Conservation (phyloP, 2,797 vertebrate genomes). For the Petrocephalus sullivani region DNA sequence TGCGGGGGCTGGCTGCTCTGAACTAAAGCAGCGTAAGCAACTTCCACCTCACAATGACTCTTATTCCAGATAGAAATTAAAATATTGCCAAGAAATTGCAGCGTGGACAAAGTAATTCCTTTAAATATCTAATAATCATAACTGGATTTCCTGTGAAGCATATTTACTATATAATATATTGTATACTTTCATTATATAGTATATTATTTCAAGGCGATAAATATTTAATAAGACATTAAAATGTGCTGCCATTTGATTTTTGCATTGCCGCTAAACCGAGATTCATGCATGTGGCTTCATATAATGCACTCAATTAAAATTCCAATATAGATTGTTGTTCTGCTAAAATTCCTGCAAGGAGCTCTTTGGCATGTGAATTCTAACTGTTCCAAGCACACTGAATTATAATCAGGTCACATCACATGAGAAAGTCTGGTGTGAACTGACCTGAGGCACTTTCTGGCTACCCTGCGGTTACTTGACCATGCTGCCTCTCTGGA, state of each 20-base stretch:
- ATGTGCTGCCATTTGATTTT: constrained; percentile 13
- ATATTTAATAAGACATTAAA: constrained; percentile 12
- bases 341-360: background rate
- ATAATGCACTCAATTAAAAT: constrained; percentile 1
- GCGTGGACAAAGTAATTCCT: background rate
- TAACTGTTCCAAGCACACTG: background rate
- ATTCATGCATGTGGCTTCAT: background rate
- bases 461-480: background rate
- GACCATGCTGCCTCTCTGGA: background rate
- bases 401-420: background rate
- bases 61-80: background rate
- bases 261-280: background rate
- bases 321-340: background rate
- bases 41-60: background rate
- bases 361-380: background rate
- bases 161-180: background rate
- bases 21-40: background rate
- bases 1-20: background rate
- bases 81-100: background rate
- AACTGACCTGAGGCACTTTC: background rate
- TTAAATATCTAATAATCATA: constrained; percentile 7
- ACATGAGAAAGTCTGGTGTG: background rate
- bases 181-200: background rate
- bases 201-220: background rate
- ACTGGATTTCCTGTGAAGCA: background rate